These are phyloP conservation scores for Astyanax mexicanus DNA, from an alignment of 2,797 vertebrate genomes.

Conservation along the genomic window DNA sequence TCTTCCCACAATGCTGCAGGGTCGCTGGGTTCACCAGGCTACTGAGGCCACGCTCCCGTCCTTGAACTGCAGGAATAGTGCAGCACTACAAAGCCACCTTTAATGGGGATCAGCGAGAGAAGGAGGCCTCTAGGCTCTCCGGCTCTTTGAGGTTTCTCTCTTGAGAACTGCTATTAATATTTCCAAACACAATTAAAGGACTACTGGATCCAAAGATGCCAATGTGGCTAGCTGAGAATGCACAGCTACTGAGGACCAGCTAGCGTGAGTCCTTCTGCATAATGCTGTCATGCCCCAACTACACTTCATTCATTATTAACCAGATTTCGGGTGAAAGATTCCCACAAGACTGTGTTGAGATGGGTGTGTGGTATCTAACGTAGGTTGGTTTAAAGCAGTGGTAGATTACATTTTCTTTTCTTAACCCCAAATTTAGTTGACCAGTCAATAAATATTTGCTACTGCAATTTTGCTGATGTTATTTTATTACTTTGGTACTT, in stretches of 20 bases:
- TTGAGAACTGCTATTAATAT: slow-evolving; percentile 19
- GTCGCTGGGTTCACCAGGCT: slow-evolving; percentile 75
- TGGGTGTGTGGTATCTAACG: background rate
- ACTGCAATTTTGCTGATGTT: background rate
- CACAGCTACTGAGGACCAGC: background rate
- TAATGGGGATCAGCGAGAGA: slow-evolving; percentile 28
- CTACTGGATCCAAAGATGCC: slow-evolving; percentile 5
- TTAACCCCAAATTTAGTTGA: background rate
- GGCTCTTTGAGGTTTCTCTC: slow-evolving; percentile 49
- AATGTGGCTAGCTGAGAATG: background rate
- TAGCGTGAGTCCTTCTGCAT: background rate
- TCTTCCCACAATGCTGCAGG: slow-evolving; percentile 58
- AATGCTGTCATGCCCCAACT: background rate
- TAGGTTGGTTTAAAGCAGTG: background rate
- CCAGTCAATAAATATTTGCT: background rate
- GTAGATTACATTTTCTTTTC: background rate
- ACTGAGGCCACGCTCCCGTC: slow-evolving; percentile 72
- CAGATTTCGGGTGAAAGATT: background rate
- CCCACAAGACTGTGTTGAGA: too few relatives aligned
- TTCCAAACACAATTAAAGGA: slow-evolving; percentile 13
- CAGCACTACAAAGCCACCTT: slow-evolving; percentile 53
- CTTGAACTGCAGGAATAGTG: slow-evolving; percentile 74
- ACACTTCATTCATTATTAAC: background rate
- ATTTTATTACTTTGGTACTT: too few relatives aligned
- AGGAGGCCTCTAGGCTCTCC: slow-evolving; percentile 50